Evolutionary conservation across 2,797 vertebrate genomes (phyloP).

Genomic region (Apodemus agrarius): DNA sequence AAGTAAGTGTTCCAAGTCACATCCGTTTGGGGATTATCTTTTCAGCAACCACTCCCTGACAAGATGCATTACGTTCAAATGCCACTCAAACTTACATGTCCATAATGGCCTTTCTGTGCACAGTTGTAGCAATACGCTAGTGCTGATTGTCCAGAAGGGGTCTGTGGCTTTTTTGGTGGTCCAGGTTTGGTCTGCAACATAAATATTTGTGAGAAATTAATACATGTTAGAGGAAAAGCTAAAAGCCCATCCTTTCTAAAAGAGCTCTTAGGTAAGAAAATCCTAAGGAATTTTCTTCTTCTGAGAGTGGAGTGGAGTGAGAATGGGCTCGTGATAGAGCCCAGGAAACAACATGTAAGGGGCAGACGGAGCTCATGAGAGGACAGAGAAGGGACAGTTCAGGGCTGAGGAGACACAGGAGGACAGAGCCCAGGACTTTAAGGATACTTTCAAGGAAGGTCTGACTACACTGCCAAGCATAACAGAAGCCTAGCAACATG

Average conservation of each 20-base stretch:
- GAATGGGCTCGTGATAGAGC: neutral
- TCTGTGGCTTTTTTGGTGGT: conserved; percentile 81
- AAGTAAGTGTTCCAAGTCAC: conserved; percentile 13
- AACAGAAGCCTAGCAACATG: conserved; percentile 21
- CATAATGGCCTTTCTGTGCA: conserved; percentile 87
- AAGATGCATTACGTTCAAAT: neutral
- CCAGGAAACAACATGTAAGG: neutral
- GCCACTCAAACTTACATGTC: conserved; percentile 86
- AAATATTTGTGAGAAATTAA: conserved; percentile 62
- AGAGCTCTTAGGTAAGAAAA: conserved; percentile 33
- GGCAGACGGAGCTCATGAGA: neutral
- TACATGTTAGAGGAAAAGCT: conserved; percentile 46
- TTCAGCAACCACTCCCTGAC: conserved; percentile 23
- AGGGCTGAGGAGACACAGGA: neutral
- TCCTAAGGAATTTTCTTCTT: conserved; percentile 17
- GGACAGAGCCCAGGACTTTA: neutral
- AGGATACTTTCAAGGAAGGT: conserved; percentile 22
- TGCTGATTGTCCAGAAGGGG: conserved; percentile 64
- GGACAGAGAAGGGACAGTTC: neutral
- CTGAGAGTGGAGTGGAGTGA: neutral
- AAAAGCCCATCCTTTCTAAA: conserved; percentile 53
- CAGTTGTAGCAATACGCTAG: conserved; percentile 89
- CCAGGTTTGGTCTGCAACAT: conserved; percentile 87
- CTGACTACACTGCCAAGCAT: neutral
- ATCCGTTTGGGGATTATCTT: conserved; percentile 30